Evolutionary conservation across 37 sponge, comb jelly and placozoan species (phyloP), one percentile per base, ranked within the genome.

Genomic region (Agelas oroides): DNA sequence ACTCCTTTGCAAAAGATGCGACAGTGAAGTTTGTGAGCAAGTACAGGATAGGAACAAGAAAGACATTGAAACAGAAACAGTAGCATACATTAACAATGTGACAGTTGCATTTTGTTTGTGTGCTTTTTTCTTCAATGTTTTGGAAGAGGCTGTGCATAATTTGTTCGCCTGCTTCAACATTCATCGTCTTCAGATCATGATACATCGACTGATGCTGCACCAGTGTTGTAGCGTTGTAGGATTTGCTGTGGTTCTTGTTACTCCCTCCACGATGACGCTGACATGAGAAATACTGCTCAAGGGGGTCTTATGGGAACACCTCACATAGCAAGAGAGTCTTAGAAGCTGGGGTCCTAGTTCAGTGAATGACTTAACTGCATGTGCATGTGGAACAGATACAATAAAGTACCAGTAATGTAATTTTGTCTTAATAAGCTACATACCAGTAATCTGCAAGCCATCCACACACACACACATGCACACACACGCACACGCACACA

Each of bases 221-320:
- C 3, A 46, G 46, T 12, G 46, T 46, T 3, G 46, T n/a, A 15
- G 76, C 66, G 61, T 84, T 84, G 55, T 75, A 52, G 5, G 84
- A n/a, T 25, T 16, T 3, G 75, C 84, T 52, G 75, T 84, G 0
- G 84, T 75, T n/a, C n/a, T n/a, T n/a, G n/a, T n/a, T n/a, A n/a
- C n/a, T n/a, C n/a, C n/a, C n/a, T n/a, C n/a, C n/a, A n/a, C n/a
- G n/a, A n/a, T n/a, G n/a, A n/a, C n/a, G n/a, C n/a, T n/a, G n/a
- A n/a, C n/a, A n/a, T n/a, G n/a, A 74, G n/a, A 74, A 75, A 38
- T 74, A 84, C 6, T 52, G 35, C 75, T 84, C 84, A 2, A 84
- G 66, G 0, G 66, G 75, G 58, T 84, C 75, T 46, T 84, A 76
- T 12, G 66, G 31, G 46, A 84, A 84, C 6, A 63, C 84, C 24